phyloP scores from a whole-genome alignment of 1,140 invertebrate species.

The Anastatus disparis region DNA sequence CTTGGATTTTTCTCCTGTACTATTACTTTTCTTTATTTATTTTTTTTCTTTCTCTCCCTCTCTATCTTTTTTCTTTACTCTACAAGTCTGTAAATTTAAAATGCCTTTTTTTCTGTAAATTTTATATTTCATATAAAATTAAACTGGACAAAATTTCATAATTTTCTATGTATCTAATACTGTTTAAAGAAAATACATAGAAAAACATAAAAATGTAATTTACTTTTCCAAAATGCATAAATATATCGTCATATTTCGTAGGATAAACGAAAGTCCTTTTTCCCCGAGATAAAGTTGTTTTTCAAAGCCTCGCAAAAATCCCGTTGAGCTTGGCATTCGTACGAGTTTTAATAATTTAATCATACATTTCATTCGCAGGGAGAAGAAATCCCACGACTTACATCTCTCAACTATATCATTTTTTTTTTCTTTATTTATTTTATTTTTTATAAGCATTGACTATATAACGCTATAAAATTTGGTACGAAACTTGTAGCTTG shows the following conservation, averaged over 20 bases:
- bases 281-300: slow-evolving; percentile 6
- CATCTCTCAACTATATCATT: neutral
- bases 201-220: slow-evolving; percentile 13
- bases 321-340: neutral
- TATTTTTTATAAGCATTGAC: no score
- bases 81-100: no score
- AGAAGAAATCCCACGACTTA: slow-evolving; percentile 20
- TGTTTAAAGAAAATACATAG: neutral
- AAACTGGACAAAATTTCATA: neutral
- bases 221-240: neutral
- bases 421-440: no score
- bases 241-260: neutral
- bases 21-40: no score
- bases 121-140: neutral
- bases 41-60: no score
- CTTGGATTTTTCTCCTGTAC: neutral
- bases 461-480: slow-evolving; percentile 9
- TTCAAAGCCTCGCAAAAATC: slow-evolving; percentile 24
- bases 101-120: no score
- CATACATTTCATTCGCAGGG: slow-evolving; percentile 24
- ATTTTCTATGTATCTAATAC: neutral
- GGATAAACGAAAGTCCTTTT: slow-evolving; percentile 2
- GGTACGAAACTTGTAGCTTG: slow-evolving; percentile 12
- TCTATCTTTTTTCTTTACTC: no score
- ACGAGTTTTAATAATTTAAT: slow-evolving; percentile 37